These are phyloP conservation scores for Uloborus diversus DNA, from an alignment of 1,140 invertebrate genomes.

Conservation along the genomic window DNA sequence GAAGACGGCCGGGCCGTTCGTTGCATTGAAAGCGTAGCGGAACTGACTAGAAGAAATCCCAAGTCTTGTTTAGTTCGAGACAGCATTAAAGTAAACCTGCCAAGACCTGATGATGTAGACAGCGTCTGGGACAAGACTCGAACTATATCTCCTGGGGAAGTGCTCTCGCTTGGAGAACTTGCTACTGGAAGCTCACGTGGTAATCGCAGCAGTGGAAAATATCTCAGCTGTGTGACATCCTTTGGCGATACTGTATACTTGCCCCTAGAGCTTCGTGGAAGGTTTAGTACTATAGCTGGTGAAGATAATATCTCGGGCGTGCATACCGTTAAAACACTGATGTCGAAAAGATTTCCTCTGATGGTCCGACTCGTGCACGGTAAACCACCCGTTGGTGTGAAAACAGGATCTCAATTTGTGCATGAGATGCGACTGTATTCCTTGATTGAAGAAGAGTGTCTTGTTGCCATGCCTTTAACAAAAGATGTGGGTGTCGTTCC, in stretches of 20 bases:
- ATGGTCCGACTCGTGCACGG: constrained; percentile 91
- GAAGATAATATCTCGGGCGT: constrained; percentile 93
- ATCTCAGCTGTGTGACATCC: constrained; percentile 85
- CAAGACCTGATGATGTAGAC: constrained; percentile 69
- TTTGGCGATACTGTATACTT: constrained; percentile 85
- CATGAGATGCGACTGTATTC: constrained; percentile 83
- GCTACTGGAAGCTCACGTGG: constrained; percentile 3
- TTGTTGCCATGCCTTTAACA: constrained; percentile 82
- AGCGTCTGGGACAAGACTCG: constrained; percentile 75
- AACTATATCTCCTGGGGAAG: constrained; percentile 78
- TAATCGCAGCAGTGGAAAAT: constrained; percentile 65
- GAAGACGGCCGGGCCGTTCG: constrained; percentile 89
- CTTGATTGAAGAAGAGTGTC: constrained; percentile 81
- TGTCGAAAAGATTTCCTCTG: constrained; percentile 87
- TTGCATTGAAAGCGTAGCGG: constrained; percentile 86
- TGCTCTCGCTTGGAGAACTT: constrained; percentile 67
- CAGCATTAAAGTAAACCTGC: constrained; percentile 78
- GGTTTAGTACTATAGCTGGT: constrained; percentile 88
- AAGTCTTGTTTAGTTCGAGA: constrained; percentile 86
- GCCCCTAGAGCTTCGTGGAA: constrained; percentile 83
- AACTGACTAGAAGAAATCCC: constrained; percentile 80
- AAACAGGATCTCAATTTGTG: constrained; percentile 70
- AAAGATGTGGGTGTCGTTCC: constrained; percentile 72
- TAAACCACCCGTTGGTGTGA: constrained; percentile 78
- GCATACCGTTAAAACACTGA: constrained; percentile 80